Conservation (phyloP, 2,888 invertebrate genomes). For the Leuctra nigra region DNA sequence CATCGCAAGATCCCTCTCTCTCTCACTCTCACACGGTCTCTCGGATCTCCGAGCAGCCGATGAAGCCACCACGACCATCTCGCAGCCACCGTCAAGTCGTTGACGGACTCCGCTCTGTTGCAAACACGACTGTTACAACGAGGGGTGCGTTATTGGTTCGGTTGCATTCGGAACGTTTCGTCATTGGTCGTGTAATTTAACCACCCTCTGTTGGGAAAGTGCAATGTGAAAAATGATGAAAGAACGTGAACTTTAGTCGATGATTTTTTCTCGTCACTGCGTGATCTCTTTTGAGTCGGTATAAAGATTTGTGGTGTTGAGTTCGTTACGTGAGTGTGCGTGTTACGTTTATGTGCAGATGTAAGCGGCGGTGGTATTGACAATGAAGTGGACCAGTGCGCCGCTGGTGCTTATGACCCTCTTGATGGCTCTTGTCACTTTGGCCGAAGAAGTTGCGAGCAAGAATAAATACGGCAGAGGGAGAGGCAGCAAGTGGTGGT, state of each 20-base stretch:
- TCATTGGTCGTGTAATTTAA: constrained; percentile 6
- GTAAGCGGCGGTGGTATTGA: constrained; percentile 14
- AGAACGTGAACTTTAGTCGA: constrained; percentile 9
- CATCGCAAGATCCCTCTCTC: constrained; percentile 16
- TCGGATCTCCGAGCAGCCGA: too few relatives aligned
- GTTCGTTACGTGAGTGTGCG: background rate
- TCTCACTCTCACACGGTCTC: constrained; percentile 1
- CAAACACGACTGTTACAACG: constrained; percentile 5
- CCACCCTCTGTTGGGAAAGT: constrained; percentile 3
- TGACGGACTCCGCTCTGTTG: background rate
- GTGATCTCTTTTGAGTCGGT: background rate
- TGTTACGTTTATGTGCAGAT: constrained; percentile 7
- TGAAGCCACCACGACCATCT: background rate
- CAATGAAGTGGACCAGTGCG: constrained; percentile 31
- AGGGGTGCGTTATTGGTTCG: constrained; percentile 21
- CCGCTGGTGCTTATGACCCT: constrained; percentile 39
- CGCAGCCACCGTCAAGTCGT: constrained; percentile 3
- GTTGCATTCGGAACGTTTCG: constrained; percentile 20
- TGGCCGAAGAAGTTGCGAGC: constrained; percentile 37
- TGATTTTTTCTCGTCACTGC: constrained; percentile 6
- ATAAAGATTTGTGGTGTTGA: background rate
- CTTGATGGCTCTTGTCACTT: constrained; percentile 47
- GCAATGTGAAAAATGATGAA: background rate
- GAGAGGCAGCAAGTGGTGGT: constrained; percentile 91
- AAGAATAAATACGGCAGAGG: constrained; percentile 64